These are phyloP conservation scores for Drosophila repletoides DNA, from an alignment of 1,140 invertebrate species.

Conservation along the genomic window DNA sequence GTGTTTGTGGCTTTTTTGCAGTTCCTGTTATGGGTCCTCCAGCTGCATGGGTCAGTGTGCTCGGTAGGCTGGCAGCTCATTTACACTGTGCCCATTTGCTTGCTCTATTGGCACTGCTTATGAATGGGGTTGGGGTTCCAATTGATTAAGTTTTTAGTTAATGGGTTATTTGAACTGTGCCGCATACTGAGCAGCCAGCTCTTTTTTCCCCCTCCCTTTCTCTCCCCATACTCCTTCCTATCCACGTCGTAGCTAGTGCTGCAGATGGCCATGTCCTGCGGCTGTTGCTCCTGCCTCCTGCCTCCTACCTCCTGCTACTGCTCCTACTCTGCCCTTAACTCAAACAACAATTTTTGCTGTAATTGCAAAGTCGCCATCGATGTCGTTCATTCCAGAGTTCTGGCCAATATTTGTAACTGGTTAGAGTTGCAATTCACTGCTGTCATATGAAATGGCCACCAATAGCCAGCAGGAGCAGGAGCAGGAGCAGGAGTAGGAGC, in stretches of 20 bases:
- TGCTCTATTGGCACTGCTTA: conserved; percentile 31
- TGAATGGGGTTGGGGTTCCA: conserved; percentile 59
- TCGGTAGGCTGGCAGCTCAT: conserved; percentile 49
- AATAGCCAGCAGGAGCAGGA: conserved; percentile 4
- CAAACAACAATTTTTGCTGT: conserved; percentile 77
- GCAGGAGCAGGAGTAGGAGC: background rate
- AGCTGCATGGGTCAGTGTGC: conserved; percentile 47
- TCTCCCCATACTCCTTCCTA: background rate
- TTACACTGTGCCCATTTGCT: conserved; percentile 40
- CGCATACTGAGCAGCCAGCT: conserved; percentile 16
- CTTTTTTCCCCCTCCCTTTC: no score
- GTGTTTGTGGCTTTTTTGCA: conserved; percentile 9
- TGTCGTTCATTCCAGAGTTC: conserved; percentile 50
- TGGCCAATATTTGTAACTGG: conserved; percentile 76
- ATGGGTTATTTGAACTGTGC: conserved; percentile 75
- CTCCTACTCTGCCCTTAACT: conserved; percentile 14
- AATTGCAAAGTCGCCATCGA: conserved; percentile 69
- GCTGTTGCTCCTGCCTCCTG: conserved; percentile 5
- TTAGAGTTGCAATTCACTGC: conserved; percentile 73
- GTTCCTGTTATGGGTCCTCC: conserved; percentile 12
- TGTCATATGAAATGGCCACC: conserved; percentile 60
- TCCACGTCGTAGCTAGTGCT: conserved; percentile 8
- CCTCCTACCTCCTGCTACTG: background rate
- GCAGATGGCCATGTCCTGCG: conserved; percentile 54
- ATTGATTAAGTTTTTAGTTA: conserved; percentile 81